These are phyloP conservation scores for Tridacna gigas DNA, from an alignment of 2,888 invertebrate species.

Conservation along the genomic window DNA sequence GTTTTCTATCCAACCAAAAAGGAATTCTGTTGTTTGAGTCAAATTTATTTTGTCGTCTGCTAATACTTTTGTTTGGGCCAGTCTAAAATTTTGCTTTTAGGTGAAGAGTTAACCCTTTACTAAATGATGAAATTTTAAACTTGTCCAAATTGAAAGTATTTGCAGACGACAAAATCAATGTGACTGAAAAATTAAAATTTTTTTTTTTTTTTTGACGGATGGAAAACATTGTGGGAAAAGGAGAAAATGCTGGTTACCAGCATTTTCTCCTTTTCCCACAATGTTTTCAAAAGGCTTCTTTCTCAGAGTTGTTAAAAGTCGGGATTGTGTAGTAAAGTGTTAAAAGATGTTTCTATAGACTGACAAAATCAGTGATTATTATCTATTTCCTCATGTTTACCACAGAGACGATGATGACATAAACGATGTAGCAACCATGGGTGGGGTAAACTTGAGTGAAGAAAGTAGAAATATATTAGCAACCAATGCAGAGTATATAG, in stretches of 20 bases:
- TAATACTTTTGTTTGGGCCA: too few species aligned
- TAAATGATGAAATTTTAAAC: too few species aligned
- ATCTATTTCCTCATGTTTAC: background rate
- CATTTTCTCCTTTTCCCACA: background rate
- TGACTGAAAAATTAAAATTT: too few species aligned
- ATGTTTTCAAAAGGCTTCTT: background rate
- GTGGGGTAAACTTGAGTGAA: constrained; percentile 98
- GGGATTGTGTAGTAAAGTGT: background rate
- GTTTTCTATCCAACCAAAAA: too few species aligned
- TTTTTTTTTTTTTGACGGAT: too few species aligned
- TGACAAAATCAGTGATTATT: background rate
- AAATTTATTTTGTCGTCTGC: too few species aligned
- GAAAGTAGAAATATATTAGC: constrained; percentile 97
- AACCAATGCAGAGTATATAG: constrained; percentile 92
- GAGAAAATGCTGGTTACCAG: background rate
- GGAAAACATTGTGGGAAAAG: background rate
- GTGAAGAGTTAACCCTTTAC: too few species aligned
- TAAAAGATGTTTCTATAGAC: background rate
- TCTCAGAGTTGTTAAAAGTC: background rate
- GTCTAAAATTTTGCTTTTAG: too few species aligned
- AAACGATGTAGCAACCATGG: constrained; percentile 99
- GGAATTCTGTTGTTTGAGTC: too few species aligned
- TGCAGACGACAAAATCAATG: too few species aligned
- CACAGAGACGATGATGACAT: constrained; percentile 95
- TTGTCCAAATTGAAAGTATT: too few species aligned